Conservation (phyloP, 2,888 invertebrate genomes). For the Odontomyia ornata region DNA sequence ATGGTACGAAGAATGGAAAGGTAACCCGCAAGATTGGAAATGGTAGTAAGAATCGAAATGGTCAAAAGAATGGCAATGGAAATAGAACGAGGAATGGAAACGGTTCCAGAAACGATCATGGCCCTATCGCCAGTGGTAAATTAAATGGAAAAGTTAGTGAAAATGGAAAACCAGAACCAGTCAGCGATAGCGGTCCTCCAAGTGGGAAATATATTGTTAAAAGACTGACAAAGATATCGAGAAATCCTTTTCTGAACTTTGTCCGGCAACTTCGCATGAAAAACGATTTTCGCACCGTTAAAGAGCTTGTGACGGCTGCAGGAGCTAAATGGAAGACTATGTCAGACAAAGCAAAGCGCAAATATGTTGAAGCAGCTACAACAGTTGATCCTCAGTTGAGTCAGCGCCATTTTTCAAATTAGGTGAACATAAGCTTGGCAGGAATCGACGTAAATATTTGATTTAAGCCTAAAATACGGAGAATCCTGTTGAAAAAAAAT, state of each 20-base stretch:
- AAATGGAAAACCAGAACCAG: background rate
- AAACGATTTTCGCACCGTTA: slow-evolving; percentile 14
- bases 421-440: slow-evolving; percentile 22
- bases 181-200: background rate
- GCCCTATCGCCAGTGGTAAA: background rate
- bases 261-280: slow-evolving; percentile 26
- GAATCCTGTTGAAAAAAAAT: slow-evolving; percentile 12
- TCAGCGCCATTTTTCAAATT: slow-evolving; percentile 6
- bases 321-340: slow-evolving; percentile 20
- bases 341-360: background rate
- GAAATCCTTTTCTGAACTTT: slow-evolving; percentile 33
- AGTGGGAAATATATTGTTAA: slow-evolving; percentile 11
- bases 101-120: background rate
- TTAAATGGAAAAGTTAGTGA: background rate
- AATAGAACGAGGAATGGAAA: background rate
- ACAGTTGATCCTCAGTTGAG: background rate
- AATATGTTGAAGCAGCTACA: background rate
- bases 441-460: background rate
- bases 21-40: too few species aligned
- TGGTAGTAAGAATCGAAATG: too few species aligned
- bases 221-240: background rate
- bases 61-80: too few species aligned
- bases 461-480: slow-evolving; percentile 11
- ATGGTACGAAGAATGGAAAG: background rate
- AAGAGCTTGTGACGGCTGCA: background rate